Conservation (phyloP, 2,797 vertebrate genomes). For the Sebastes alutus region DNA sequence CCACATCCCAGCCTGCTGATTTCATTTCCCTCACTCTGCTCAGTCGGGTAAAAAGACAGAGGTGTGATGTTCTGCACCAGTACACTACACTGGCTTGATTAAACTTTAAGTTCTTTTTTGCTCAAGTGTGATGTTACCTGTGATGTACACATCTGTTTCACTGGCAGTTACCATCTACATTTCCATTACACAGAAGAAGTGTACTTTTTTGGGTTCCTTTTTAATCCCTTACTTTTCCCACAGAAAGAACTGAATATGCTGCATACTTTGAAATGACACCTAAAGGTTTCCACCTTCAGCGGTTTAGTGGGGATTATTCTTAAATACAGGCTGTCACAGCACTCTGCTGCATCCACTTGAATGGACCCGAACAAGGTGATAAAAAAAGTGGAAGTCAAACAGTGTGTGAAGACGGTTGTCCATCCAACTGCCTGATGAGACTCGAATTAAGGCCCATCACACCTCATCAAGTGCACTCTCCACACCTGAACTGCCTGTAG, state of each 20-base stretch:
- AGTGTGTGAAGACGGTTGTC: conserved; percentile 38
- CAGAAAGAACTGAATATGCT: background rate
- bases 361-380: conserved; percentile 18
- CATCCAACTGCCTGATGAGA: conserved; percentile 50
- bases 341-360: conserved; percentile 21
- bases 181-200: background rate
- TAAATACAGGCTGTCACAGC: background rate
- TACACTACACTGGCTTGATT: conserved; percentile 42
- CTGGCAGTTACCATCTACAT: background rate
- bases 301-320: background rate
- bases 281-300: background rate
- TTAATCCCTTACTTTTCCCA: background rate
- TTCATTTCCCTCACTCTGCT: conserved; percentile 68
- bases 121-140: conserved; percentile 24
- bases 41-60: conserved; percentile 53
- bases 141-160: conserved; percentile 29
- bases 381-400: conserved; percentile 43
- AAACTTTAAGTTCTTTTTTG: conserved; percentile 32
- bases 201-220: background rate
- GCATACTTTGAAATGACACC: background rate
- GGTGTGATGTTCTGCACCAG: conserved; percentile 64
- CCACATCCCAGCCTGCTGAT: conserved; percentile 74
- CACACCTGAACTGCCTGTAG: conserved; percentile 40
- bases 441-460: conserved; percentile 58
- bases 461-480: conserved; percentile 56